Conservation (phyloP, 1,140 invertebrate genomes). For the Pinna nobilis region DNA sequence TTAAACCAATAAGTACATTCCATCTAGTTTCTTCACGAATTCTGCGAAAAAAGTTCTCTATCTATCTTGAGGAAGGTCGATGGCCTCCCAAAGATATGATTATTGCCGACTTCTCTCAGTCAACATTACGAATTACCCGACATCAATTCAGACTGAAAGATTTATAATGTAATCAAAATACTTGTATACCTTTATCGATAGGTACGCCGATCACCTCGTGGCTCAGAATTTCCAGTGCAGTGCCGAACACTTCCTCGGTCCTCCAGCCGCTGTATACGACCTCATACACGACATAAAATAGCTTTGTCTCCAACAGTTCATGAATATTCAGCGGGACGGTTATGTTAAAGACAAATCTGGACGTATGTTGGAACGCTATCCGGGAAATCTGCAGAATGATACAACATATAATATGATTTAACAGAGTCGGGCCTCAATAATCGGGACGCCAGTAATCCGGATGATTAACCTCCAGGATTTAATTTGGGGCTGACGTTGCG, state of each 20-base stretch:
- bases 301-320: not conserved
- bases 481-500: too few relatives aligned
- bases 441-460: not conserved
- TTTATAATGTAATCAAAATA: not conserved
- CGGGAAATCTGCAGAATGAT: slow-evolving; percentile 6
- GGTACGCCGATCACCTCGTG: not conserved
- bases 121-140: not conserved
- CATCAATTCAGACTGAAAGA: not conserved
- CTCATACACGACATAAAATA: not conserved
- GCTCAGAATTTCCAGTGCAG: not conserved
- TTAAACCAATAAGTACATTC: too few relatives aligned
- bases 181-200: slow-evolving; percentile 5
- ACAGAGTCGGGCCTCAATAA: not conserved
- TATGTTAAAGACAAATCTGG: slow-evolving; percentile 1
- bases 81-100: not conserved
- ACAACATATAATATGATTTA: not conserved
- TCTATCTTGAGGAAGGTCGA: too few relatives aligned
- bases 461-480: not conserved
- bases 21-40: too few relatives aligned
- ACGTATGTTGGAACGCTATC: not conserved
- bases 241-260: not conserved
- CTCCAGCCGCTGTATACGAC: slow-evolving; percentile 10
- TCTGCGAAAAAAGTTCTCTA: too few relatives aligned
- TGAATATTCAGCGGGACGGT: not conserved
- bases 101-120: not conserved